Percentiles rank a stretch among this genome's conserved stretches.
Evolutionary conservation across 2,113 vertebrate species (phyloP).

Genomic region (Coptodon bakossiorum): DNA sequence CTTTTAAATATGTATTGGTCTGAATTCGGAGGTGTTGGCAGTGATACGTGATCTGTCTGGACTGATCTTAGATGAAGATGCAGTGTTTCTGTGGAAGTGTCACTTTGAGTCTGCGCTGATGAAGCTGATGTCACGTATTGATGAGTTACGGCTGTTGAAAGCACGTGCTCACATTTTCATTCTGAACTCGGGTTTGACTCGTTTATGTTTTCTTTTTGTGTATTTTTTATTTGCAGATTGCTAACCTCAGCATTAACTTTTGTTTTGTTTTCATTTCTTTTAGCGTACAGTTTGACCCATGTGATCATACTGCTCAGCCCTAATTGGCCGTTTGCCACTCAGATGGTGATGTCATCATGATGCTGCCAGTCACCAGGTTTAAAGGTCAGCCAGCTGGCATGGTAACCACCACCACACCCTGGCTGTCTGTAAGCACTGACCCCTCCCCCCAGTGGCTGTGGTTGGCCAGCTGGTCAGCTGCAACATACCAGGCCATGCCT

Average conservation of each 20-base stretch:
- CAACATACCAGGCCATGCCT: not conserved
- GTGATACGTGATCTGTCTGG: not conserved
- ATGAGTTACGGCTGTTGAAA: not conserved
- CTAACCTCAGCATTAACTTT: not conserved
- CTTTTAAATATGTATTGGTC: not conserved
- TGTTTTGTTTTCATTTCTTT: not conserved
- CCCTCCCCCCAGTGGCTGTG: constrained; percentile 11
- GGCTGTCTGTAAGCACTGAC: constrained; percentile 1
- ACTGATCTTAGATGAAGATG: not conserved
- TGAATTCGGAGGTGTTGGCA: not conserved
- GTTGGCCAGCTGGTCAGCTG: constrained; percentile 11
- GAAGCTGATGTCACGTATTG: not conserved
- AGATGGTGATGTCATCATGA: constrained; percentile 40
- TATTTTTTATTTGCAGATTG: not conserved
- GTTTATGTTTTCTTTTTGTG: not conserved
- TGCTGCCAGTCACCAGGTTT: constrained; percentile 26
- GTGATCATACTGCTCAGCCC: not conserved
- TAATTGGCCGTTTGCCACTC: not conserved
- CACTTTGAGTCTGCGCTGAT: not conserved
- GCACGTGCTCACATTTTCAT: not conserved
- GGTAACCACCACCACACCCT: not conserved
- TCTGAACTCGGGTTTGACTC: not conserved
- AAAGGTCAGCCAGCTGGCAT: constrained; percentile 25
- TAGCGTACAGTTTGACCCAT: not conserved
- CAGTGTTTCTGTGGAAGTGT: not conserved